Evolutionary conservation across 2,888 invertebrate genomes (phyloP).

Genomic region (Drosophila imparisetae): DNA sequence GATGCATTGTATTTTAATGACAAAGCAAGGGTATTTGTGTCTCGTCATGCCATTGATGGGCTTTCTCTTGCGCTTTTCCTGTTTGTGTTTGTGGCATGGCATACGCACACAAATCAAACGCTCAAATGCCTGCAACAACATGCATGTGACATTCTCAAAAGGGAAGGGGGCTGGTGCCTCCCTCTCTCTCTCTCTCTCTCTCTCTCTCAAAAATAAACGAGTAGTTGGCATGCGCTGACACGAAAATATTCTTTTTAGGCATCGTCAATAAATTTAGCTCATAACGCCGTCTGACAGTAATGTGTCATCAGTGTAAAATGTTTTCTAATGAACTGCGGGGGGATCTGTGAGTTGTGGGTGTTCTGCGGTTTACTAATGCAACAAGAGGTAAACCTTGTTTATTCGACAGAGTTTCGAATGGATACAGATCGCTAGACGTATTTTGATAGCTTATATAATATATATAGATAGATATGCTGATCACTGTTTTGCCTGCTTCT

Average conservation of each 20-base stretch:
- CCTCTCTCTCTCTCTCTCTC: neutral
- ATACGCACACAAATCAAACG: slow-evolving; percentile 58
- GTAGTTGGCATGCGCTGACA: slow-evolving; percentile 73
- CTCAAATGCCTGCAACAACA: slow-evolving; percentile 59
- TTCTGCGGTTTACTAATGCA: slow-evolving; percentile 12
- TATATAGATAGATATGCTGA: neutral
- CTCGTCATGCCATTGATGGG: slow-evolving; percentile 32
- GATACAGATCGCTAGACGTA: neutral
- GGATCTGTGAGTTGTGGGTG: slow-evolving; percentile 22
- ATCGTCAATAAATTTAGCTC: slow-evolving; percentile 76
- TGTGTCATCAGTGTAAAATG: slow-evolving; percentile 75
- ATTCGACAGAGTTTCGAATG: neutral
- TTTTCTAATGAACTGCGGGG: slow-evolving; percentile 60
- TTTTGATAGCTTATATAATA: neutral
- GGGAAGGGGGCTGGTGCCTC: neutral
- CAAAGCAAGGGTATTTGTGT: slow-evolving; percentile 47
- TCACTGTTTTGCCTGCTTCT: neutral
- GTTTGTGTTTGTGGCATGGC: slow-evolving; percentile 41
- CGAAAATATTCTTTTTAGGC: slow-evolving; percentile 66
- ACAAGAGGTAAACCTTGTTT: slow-evolving; percentile 6
- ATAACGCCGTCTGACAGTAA: slow-evolving; percentile 73
- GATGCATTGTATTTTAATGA: slow-evolving; percentile 1
- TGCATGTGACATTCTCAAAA: slow-evolving; percentile 54
- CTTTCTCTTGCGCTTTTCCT: slow-evolving; percentile 22
- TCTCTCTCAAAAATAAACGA: slow-evolving; percentile 31